phyloP scores from a whole-genome alignment of 2,888 invertebrate species.

The Aplocera efformata region DNA sequence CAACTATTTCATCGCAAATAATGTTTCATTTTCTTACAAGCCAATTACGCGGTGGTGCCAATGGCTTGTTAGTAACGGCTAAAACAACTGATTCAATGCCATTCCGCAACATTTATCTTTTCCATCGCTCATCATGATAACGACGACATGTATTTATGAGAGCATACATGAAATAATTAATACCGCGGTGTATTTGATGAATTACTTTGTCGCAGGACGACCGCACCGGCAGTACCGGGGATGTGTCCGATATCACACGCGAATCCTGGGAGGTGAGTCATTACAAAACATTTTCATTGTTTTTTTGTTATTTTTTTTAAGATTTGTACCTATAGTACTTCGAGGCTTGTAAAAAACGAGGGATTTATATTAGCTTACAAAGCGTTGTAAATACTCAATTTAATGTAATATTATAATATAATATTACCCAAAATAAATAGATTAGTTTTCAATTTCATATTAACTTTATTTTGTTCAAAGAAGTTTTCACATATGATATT shows the following conservation, averaged over 20 bases:
- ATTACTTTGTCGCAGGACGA: constrained; percentile 61
- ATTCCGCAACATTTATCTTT: constrained; percentile 38
- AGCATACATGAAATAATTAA: constrained; percentile 22
- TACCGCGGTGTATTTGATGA: constrained; percentile 24
- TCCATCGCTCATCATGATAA: constrained; percentile 60
- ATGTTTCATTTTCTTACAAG: no score
- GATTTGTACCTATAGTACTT: background rate
- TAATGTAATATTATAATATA: no score
- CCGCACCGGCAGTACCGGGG: constrained; percentile 84
- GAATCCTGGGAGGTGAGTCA: constrained; percentile 96
- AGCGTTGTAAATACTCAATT: constrained; percentile 10
- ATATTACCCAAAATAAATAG: no score
- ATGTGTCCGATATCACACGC: constrained; percentile 89
- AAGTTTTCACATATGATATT: no score
- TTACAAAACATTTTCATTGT: background rate
- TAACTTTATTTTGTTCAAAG: no score
- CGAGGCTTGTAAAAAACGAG: constrained; percentile 3
- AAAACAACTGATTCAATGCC: constrained; percentile 28
- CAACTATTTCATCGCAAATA: no score
- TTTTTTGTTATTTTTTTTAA: background rate
- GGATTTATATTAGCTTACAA: background rate
- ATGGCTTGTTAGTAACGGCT: background rate
- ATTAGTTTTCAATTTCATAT: no score
- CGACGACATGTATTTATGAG: constrained; percentile 35
- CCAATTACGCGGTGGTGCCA: no score